Conservation (phyloP, 2,113 vertebrate genomes). For the Stegostoma tigrinum region DNA sequence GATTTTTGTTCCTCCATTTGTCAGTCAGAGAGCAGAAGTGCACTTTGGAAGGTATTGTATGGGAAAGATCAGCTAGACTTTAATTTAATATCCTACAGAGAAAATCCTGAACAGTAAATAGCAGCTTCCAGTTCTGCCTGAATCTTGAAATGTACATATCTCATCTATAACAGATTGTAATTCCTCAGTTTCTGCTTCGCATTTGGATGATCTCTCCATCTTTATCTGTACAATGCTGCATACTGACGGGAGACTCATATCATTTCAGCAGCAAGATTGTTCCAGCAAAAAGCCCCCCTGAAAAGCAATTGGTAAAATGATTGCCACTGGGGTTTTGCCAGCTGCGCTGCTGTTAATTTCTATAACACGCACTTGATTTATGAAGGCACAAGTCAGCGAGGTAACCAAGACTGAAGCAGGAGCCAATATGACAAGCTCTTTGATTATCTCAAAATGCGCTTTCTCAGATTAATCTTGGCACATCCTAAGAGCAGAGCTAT, state of each 20-base stretch:
- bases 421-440: not conserved
- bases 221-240: not conserved
- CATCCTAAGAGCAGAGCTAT: not conserved
- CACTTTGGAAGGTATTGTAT: not conserved
- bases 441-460: not conserved
- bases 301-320: not conserved
- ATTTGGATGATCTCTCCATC: not conserved
- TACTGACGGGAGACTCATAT: not conserved
- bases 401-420: not conserved
- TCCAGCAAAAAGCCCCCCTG: not conserved
- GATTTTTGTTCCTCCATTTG: not conserved
- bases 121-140: not conserved
- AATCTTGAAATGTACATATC: not conserved
- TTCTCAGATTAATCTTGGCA: not conserved
- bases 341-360: not conserved
- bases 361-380: not conserved
- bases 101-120: not conserved
- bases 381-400: not conserved
- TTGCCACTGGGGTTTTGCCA: not conserved
- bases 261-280: not conserved
- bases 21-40: not conserved
- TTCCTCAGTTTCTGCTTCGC: too few relatives aligned
- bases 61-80: not conserved
- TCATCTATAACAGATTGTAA: not conserved
- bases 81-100: not conserved